A percentile compares a stretch with the other conserved stretches of the same genome.
These are phyloP conservation scores for Pyralis farinalis DNA, from an alignment of 2,888 invertebrate species.

Conservation along the genomic window DNA sequence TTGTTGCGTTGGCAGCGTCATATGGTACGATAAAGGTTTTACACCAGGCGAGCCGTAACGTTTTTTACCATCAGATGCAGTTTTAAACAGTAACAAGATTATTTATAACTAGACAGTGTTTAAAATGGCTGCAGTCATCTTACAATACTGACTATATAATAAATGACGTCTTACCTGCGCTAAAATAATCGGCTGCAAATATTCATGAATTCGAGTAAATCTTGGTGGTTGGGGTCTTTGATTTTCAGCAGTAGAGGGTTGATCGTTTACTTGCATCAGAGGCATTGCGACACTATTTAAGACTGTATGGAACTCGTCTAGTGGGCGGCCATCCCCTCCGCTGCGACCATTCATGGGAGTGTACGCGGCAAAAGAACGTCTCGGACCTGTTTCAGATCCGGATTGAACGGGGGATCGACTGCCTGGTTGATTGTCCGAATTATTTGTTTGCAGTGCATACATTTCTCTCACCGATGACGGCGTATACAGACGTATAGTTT, in stretches of 20 bases:
- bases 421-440: slow-evolving; percentile 37
- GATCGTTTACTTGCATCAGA: slow-evolving; percentile 82
- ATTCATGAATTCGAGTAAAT: slow-evolving; percentile 64
- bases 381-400: slow-evolving; percentile 28
- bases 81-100: too few relatives aligned
- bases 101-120: too few relatives aligned
- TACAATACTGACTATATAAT: too few relatives aligned
- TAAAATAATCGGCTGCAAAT: slow-evolving; percentile 68
- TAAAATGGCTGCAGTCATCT: too few relatives aligned
- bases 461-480: slow-evolving; percentile 68
- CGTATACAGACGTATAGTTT: slow-evolving; percentile 64
- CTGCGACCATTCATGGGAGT: slow-evolving; percentile 42
- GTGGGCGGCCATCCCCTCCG: slow-evolving; percentile 26
- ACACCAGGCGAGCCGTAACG: too few relatives aligned
- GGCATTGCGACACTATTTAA: slow-evolving; percentile 70
- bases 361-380: slow-evolving; percentile 38
- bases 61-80: too few relatives aligned
- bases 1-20: too few relatives aligned
- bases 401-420: slow-evolving; percentile 31
- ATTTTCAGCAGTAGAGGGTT: slow-evolving; percentile 41
- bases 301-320: slow-evolving; percentile 47
- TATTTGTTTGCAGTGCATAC: slow-evolving; percentile 49
- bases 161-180: slow-evolving; percentile 72
- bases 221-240: slow-evolving; percentile 41
- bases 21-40: too few relatives aligned